Evolutionary conservation across 2,888 invertebrate species (phyloP).

Genomic region (Eubasilissa splendida): DNA sequence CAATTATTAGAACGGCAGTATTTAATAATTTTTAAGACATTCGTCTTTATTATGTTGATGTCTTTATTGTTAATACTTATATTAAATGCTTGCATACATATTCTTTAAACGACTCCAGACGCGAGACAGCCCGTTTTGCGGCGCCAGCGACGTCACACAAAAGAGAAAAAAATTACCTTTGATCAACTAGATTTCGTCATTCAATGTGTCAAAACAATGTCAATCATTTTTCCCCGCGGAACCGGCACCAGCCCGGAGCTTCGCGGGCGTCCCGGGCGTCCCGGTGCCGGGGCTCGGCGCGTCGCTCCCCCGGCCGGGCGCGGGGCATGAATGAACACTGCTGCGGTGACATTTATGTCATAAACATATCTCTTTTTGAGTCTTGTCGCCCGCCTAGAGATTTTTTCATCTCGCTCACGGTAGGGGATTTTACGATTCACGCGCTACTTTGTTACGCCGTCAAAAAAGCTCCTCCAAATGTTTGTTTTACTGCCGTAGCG

Average conservation of each 20-base stretch:
- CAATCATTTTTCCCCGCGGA: slow-evolving; percentile 28
- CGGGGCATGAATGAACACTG: slow-evolving; percentile 33
- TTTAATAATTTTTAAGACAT: background rate
- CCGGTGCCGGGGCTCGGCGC: background rate
- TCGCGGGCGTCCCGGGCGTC: slow-evolving; percentile 11
- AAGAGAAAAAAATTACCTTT: slow-evolving; percentile 28
- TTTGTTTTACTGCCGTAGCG: slow-evolving; percentile 7
- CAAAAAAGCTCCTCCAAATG: slow-evolving; percentile 29
- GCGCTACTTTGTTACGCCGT: slow-evolving; percentile 41
- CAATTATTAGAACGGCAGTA: background rate
- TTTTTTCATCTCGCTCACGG: slow-evolving; percentile 18
- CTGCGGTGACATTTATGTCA: slow-evolving; percentile 43
- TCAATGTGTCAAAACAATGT: slow-evolving; percentile 37
- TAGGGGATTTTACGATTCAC: slow-evolving; percentile 32
- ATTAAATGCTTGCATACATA: background rate
- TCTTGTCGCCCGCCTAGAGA: slow-evolving; percentile 1
- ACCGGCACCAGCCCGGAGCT: background rate
- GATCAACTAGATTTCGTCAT: slow-evolving; percentile 38
- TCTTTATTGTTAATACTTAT: background rate
- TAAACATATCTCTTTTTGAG: slow-evolving; percentile 44
- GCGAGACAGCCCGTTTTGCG: background rate
- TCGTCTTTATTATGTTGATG: background rate
- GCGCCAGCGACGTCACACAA: slow-evolving; percentile 15
- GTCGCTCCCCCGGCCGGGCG: background rate
- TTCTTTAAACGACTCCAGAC: slow-evolving; percentile 27